These are phyloP conservation scores for Anomalospiza imberbis DNA, from an alignment of 2,797 vertebrate genomes.

Conservation along the genomic window DNA sequence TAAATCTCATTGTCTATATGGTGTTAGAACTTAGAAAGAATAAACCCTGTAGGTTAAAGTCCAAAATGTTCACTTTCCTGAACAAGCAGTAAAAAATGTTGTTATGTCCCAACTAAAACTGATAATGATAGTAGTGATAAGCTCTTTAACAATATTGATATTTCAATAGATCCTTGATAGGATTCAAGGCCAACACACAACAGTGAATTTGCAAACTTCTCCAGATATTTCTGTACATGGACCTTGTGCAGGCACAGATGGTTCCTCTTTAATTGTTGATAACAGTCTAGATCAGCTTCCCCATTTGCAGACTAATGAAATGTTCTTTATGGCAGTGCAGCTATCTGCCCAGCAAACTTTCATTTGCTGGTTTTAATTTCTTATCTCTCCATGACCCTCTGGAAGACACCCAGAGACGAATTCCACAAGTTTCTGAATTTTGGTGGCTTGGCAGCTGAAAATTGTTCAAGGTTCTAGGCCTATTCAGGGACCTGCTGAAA, in stretches of 20 bases:
- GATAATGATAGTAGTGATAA: not conserved
- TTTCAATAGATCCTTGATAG: not conserved
- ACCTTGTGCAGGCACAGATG: not conserved
- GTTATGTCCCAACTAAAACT: not conserved
- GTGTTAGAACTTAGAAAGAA: not conserved
- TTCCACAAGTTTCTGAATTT: not conserved
- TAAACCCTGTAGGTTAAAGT: not conserved
- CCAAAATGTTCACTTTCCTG: not conserved
- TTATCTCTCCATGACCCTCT: not conserved
- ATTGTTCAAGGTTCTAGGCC: not conserved
- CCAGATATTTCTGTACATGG: not conserved
- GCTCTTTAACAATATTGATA: not conserved
- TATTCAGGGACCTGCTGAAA: not conserved
- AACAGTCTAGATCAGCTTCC: not conserved
- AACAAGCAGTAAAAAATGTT: not conserved
- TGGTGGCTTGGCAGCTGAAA: not conserved
- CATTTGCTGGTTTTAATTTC: not conserved
- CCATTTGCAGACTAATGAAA: not conserved
- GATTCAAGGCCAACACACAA: not conserved
- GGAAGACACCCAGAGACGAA: not conserved
- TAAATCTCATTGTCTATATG: not conserved
- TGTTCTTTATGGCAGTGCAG: not conserved
- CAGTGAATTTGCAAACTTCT: not conserved
- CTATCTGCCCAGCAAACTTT: not conserved
- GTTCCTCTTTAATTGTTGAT: not conserved